Percentiles rank a stretch among this genome's conserved stretches.
Conservation (phyloP, 2,113 vertebrate species). For the Anthoscopus minutus region DNA sequence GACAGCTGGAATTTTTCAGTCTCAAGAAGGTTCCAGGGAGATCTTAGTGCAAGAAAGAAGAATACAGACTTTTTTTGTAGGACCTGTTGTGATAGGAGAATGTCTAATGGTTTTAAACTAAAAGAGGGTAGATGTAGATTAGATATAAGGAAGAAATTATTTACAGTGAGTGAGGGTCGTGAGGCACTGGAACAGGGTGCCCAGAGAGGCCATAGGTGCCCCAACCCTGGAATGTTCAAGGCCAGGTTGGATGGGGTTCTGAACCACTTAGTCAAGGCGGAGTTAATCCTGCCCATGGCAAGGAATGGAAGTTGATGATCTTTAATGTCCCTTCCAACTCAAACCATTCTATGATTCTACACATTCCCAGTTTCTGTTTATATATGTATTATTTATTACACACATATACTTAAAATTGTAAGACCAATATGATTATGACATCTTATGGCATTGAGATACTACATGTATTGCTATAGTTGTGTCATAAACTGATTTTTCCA, state of each 20-base stretch:
- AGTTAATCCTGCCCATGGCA: neutral
- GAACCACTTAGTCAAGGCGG: neutral
- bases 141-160: neutral
- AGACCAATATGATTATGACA: neutral
- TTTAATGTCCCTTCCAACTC: neutral
- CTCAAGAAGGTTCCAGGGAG: neutral
- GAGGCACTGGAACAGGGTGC: neutral
- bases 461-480: no score
- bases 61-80: neutral
- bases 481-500: neutral
- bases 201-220: neutral
- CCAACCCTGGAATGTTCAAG: neutral
- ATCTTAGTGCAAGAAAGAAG: neutral
- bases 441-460: neutral
- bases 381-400: neutral
- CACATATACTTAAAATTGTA: neutral
- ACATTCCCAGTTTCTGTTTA: neutral
- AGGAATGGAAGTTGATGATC: neutral
- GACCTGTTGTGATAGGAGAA: neutral
- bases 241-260: neutral
- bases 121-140: neutral
- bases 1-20: neutral
- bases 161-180: neutral
- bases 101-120: neutral
- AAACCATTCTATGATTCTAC: neutral